phyloP scores from a whole-genome alignment of 2,113 vertebrate genomes.

The Dipodomys spectabilis region DNA sequence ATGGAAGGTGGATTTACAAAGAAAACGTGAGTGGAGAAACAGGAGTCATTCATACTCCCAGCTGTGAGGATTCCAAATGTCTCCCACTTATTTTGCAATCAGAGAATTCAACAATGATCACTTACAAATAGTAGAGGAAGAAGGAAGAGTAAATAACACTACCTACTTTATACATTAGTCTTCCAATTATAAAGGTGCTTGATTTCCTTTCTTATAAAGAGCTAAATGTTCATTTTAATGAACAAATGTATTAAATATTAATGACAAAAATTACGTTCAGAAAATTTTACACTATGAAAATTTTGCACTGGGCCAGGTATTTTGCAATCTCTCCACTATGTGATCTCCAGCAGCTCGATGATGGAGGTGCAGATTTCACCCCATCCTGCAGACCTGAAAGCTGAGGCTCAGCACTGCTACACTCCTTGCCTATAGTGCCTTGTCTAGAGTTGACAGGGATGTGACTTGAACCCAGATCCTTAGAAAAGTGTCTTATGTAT shows the following conservation, averaged over 20 bases:
- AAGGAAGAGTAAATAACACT: neutral
- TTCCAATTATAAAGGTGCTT: neutral
- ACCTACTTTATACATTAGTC: neutral
- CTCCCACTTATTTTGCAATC: neutral
- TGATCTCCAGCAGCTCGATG: neutral
- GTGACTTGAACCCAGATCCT: neutral
- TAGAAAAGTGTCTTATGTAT: neutral
- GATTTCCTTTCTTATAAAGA: neutral
- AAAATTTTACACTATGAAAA: neutral
- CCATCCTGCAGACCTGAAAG: neutral
- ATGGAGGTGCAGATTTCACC: neutral
- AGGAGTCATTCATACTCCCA: neutral
- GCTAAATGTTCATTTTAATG: slow-evolving; percentile 13
- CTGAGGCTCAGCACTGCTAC: neutral
- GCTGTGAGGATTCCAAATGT: neutral
- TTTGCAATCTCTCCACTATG: neutral
- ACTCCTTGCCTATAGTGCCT: neutral
- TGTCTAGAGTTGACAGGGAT: neutral
- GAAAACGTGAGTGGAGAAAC: neutral
- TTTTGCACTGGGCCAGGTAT: neutral
- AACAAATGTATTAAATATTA: neutral
- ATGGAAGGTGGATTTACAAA: too few species aligned
- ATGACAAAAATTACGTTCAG: neutral
- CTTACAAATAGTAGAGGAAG: neutral
- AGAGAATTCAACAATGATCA: neutral